These are phyloP conservation scores for Hypsibius dujardini DNA, from an alignment of 1,140 invertebrate genomes.

Conservation along the genomic window DNA sequence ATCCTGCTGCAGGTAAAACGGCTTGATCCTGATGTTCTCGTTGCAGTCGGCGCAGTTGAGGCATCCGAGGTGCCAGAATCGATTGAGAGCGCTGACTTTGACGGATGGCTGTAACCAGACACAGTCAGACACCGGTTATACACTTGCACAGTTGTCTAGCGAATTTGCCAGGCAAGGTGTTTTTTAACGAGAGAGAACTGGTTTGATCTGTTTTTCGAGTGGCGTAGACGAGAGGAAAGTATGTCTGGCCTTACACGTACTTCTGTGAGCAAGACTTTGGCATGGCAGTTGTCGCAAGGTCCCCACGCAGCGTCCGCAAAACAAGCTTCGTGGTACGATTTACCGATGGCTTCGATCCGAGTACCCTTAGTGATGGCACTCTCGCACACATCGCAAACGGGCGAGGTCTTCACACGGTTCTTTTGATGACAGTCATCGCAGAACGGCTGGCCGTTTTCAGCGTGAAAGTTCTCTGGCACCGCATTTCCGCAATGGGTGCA, in stretches of 20 bases:
- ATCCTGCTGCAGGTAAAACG: not conserved
- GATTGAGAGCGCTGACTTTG: not conserved
- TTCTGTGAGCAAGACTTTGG: not conserved
- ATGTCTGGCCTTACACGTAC: not conserved
- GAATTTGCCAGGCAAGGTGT: too few relatives aligned
- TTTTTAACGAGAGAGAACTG: too few relatives aligned
- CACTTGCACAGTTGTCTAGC: too few relatives aligned
- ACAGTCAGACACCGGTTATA: not conserved
- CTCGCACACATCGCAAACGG: not conserved
- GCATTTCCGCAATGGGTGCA: not conserved
- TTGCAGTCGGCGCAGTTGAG: constrained; percentile 63
- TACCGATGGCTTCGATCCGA: not conserved
- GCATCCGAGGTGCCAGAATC: constrained; percentile 44
- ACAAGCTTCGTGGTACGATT: not conserved
- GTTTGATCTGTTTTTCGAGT: too few relatives aligned
- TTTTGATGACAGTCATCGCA: not conserved
- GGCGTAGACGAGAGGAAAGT: too few relatives aligned
- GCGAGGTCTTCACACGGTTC: not conserved
- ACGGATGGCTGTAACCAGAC: constrained; percentile 1
- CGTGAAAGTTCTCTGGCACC: constrained; percentile 4
- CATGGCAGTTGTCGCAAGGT: not conserved
- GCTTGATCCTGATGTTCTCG: constrained; percentile 41
- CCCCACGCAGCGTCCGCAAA: not conserved
- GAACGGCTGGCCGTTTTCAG: not conserved
- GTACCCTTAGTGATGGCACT: not conserved